Base-by-base conservation (phyloP, 2,888 invertebrate species). In the Penaeus monodon region DNA sequence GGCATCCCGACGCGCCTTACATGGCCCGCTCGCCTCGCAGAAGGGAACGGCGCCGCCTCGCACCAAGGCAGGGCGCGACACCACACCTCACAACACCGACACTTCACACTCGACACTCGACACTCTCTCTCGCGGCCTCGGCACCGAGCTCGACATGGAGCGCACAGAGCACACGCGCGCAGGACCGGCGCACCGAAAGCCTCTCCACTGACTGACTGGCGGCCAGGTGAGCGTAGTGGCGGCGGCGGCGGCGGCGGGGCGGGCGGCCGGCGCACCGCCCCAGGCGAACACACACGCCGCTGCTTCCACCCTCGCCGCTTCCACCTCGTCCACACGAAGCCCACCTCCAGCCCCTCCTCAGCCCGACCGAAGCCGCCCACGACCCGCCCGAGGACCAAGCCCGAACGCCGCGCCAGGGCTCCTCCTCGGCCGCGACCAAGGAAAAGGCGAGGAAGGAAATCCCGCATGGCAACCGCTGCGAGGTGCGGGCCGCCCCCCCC, bases 181-280 rank as follows among this genome's bases (percentile, higher is more conserved):
- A 20, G 76, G 74, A 65, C 81, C 85, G 76, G 49, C 85, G 49
- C 76, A 85, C 81, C 74, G 29, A 68, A 63, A 49, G 81, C 49
- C 85, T 81, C 81, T 76, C 66, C 66, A 77, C 85, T 63, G 64
- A 85, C 85, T 85, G 85, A 81, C 66, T 68, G 49, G 85, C 64
- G 63, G 85, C 80, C 74, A 85, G 85, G 85, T 81, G 74, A 85
- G 80, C 65, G 73, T 65, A 24, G 66, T 57, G 57, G 57, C 57
- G 57, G 57, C 57, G 57, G 49, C 49, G 49, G 57, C 57, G 57
- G 57, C 57, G 57, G 57, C 17, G 44, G 79, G 44, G 79, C 44
- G 66, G 81, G 81, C 85, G 38, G 85, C 81, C 74, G 70, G 84
- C 78, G 79, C 78, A 84, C 33, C 70, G 84, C 84, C 84, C 68